Conservation (phyloP, 2,797 vertebrate species). For the Cuniculus paca region DNA sequence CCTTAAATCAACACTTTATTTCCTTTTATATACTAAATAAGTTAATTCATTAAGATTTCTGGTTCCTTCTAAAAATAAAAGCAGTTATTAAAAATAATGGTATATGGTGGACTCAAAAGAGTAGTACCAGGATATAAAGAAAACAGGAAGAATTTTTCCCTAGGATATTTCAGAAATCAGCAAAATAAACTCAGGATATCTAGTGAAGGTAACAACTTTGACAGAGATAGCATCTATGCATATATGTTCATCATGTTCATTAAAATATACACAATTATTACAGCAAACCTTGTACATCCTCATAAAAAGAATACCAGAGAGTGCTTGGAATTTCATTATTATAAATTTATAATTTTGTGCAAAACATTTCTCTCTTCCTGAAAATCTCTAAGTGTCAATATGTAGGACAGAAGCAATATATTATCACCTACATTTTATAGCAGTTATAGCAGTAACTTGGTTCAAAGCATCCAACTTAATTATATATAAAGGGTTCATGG, state of each 20-base stretch:
- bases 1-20: neutral
- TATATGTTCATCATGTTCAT: neutral
- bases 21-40: neutral
- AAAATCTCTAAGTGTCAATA: neutral
- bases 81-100: neutral
- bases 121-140: neutral
- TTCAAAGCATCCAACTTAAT: neutral
- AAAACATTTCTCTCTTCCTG: neutral
- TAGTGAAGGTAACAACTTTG: neutral
- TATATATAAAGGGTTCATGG: neutral
- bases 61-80: neutral
- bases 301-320: neutral
- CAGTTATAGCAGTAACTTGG: neutral
- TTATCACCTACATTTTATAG: neutral
- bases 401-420: neutral
- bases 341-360: neutral
- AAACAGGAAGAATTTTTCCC: neutral
- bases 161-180: slow-evolving; percentile 21
- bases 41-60: neutral
- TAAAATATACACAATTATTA: neutral
- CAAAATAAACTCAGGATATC: neutral
- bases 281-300: neutral
- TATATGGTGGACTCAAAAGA: neutral
- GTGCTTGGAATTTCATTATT: neutral
- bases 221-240: neutral